These are phyloP conservation scores for Coenonympha arcania DNA, from an alignment of 2,888 invertebrate species.

Conservation along the genomic window DNA sequence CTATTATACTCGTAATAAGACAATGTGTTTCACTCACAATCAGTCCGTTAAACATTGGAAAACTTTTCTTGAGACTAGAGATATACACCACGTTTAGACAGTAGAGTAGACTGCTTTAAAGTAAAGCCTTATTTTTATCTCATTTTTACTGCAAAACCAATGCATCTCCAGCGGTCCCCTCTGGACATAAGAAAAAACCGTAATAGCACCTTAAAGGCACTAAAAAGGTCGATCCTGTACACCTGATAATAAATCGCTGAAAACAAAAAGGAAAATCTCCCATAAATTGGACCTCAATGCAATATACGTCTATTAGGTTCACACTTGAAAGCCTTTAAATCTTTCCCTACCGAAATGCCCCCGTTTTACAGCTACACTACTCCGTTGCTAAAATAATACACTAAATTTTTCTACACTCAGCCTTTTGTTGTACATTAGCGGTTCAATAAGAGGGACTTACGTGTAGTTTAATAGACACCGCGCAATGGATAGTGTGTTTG, in stretches of 20 bases:
- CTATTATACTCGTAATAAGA: no score
- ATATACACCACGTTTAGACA: neutral
- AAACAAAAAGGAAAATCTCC: slow-evolving; percentile 66
- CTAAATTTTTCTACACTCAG: slow-evolving; percentile 12
- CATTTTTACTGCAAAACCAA: slow-evolving; percentile 14
- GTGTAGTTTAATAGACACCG: slow-evolving; percentile 11
- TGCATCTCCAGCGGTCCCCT: slow-evolving; percentile 10
- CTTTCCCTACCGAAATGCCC: slow-evolving; percentile 48
- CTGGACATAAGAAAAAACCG: slow-evolving; percentile 31
- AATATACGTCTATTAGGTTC: slow-evolving; percentile 70
- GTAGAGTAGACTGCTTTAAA: neutral
- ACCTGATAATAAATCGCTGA: slow-evolving; percentile 54
- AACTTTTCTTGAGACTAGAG: neutral
- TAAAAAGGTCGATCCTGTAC: slow-evolving; percentile 41
- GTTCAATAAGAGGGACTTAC: slow-evolving; percentile 22
- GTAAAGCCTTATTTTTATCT: neutral
- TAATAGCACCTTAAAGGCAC: slow-evolving; percentile 42
- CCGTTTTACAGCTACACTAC: slow-evolving; percentile 49
- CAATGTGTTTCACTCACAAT: no score
- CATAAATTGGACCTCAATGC: slow-evolving; percentile 65
- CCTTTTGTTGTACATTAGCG: slow-evolving; percentile 26
- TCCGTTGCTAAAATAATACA: slow-evolving; percentile 8
- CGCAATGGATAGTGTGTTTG: slow-evolving; percentile 25
- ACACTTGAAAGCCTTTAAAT: slow-evolving; percentile 65
- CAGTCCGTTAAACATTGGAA: no score